Percentiles rank a stretch among this genome's conserved stretches.
Evolutionary conservation across 1,140 invertebrate species (phyloP).

Genomic region (Macrobrachium nipponense): DNA sequence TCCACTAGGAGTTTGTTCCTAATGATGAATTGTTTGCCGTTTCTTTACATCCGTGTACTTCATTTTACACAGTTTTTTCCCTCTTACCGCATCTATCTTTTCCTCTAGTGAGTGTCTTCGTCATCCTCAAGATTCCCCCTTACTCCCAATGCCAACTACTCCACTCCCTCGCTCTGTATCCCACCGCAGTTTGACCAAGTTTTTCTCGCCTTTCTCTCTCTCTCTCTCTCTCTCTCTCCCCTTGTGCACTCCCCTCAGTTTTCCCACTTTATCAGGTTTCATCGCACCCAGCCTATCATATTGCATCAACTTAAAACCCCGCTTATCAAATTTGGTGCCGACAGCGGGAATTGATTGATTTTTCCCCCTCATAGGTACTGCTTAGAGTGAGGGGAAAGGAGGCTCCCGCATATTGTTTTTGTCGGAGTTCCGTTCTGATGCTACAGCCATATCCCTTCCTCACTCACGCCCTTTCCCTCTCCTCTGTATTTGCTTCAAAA

Average conservation of each 20-base stretch:
- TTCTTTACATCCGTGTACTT: neutral
- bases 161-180: neutral
- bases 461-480: neutral
- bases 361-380: neutral
- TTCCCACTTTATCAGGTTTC: constrained; percentile 53
- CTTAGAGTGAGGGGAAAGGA: neutral
- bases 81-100: neutral
- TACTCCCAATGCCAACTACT: neutral
- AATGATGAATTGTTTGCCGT: neutral
- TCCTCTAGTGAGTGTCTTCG: too few species aligned
- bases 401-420: neutral
- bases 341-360: constrained; percentile 49
- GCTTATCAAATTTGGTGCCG: constrained; percentile 43
- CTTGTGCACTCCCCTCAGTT: constrained; percentile 26
- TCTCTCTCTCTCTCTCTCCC: neutral
- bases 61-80: neutral
- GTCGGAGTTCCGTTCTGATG: neutral
- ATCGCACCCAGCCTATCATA: constrained; percentile 40
- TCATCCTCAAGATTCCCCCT: neutral
- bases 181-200: constrained; percentile 4
- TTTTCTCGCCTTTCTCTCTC: constrained; percentile 10
- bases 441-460: neutral
- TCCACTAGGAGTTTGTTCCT: neutral
- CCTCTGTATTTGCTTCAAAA: too few species aligned
- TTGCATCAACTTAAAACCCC: constrained; percentile 42